Evolutionary conservation across 2,888 invertebrate genomes (phyloP).

Genomic region (Siphlonurus alternatus): DNA sequence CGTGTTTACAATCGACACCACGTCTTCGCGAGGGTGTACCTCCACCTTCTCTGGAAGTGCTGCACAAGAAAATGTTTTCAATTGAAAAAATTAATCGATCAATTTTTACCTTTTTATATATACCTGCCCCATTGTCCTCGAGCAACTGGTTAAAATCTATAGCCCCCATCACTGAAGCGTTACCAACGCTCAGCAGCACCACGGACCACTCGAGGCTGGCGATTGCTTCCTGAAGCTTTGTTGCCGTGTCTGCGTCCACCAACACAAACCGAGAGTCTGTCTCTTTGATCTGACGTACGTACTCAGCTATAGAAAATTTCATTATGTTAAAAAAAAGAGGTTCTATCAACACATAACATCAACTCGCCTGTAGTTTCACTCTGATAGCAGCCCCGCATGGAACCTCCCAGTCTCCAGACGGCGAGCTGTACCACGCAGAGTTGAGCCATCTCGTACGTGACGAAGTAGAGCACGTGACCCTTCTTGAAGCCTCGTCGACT

Average conservation of each 20-base stretch:
- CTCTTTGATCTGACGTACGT: neutral
- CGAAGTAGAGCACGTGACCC: constrained; percentile 8
- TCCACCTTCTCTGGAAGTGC: neutral
- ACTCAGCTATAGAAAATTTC: neutral
- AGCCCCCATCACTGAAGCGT: neutral
- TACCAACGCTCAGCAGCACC: neutral
- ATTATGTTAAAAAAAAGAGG: too few relatives aligned
- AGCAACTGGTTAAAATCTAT: neutral
- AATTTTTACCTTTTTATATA: too few relatives aligned
- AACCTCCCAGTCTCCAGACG: constrained; percentile 11
- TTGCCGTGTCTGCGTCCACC: neutral
- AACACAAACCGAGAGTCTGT: neutral
- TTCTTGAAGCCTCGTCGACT: constrained; percentile 6
- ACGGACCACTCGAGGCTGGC: neutral
- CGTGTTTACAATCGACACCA: neutral
- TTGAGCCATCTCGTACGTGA: constrained; percentile 7
- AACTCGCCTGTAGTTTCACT: constrained; percentile 4
- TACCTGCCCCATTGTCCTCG: neutral
- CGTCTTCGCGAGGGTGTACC: neutral
- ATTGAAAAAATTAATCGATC: too few relatives aligned
- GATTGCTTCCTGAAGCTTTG: neutral
- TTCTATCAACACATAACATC: too few relatives aligned
- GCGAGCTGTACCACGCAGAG: constrained; percentile 7
- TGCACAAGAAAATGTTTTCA: neutral
- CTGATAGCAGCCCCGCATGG: constrained; percentile 7